These are phyloP conservation scores for Octopus bimaculoides DNA, from an alignment of 1,140 invertebrate genomes.

Conservation along the genomic window DNA sequence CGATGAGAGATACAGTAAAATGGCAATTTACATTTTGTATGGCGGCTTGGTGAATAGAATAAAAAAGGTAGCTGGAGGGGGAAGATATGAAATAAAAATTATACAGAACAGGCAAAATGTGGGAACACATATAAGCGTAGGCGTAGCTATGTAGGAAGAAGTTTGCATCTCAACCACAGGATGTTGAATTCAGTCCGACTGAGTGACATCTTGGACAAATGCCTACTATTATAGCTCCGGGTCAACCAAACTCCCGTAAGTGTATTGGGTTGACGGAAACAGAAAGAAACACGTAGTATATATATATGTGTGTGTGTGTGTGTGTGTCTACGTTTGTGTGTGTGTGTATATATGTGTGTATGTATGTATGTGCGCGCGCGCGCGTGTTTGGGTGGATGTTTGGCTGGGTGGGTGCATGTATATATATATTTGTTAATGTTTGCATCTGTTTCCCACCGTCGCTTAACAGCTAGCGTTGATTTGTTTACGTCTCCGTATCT, in stretches of 20 bases:
- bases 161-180: neutral
- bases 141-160: neutral
- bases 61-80: no score
- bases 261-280: neutral
- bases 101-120: no score
- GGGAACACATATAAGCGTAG: neutral
- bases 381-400: neutral
- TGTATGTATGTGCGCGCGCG: neutral
- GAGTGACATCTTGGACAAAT: neutral
- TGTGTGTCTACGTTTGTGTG: neutral
- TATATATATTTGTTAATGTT: neutral
- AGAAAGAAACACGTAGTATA: neutral
- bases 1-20: no score
- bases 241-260: neutral
- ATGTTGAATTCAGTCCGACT: neutral
- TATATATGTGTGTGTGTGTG: constrained; percentile 1
- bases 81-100: no score
- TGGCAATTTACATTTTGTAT: no score
- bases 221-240: neutral
- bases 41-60: no score
- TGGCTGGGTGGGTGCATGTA: neutral
- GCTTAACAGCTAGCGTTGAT: neutral
- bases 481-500: neutral
- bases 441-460: neutral
- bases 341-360: neutral